These are phyloP conservation scores for Aphelenchoides fujianensis DNA, from an alignment of 1,140 invertebrate genomes.

Conservation along the genomic window DNA sequence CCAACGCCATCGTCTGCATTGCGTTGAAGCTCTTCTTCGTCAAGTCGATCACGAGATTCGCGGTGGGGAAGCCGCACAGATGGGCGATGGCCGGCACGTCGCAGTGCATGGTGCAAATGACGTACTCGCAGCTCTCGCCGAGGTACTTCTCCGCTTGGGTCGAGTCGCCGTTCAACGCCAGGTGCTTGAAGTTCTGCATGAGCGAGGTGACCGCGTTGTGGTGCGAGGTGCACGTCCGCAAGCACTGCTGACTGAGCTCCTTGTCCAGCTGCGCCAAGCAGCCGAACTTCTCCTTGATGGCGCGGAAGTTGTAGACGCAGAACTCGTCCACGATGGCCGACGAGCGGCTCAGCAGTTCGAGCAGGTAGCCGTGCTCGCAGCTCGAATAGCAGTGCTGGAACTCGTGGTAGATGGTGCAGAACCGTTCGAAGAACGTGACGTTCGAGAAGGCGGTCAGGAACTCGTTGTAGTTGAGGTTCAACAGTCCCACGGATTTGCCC, in stretches of 20 bases:
- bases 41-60: slow-evolving; percentile 57
- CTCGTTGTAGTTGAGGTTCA: slow-evolving; percentile 62
- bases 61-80: slow-evolving; percentile 55
- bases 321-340: slow-evolving; percentile 60
- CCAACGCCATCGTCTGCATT: slow-evolving; percentile 58
- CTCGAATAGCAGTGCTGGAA: slow-evolving; percentile 57
- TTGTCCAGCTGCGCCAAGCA: slow-evolving; percentile 47
- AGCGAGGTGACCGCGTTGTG: slow-evolving; percentile 56
- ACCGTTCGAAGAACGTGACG: slow-evolving; percentile 57
- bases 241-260: slow-evolving; percentile 43
- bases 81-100: slow-evolving; percentile 59
- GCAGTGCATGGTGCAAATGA: slow-evolving; percentile 59
- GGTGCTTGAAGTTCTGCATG: slow-evolving; percentile 57
- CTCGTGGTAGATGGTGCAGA: slow-evolving; percentile 58
- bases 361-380: slow-evolving; percentile 59
- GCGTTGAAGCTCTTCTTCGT: slow-evolving; percentile 52
- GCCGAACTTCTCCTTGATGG: slow-evolving; percentile 55
- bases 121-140: slow-evolving; percentile 56
- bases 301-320: slow-evolving; percentile 61
- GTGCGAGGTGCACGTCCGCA: slow-evolving; percentile 52
- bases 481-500: slow-evolving; percentile 44
- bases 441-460: slow-evolving; percentile 59
- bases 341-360: slow-evolving; percentile 51
- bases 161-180: slow-evolving; percentile 59
- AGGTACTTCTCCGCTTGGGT: slow-evolving; percentile 58